Conservation (phyloP, 2,888 invertebrate genomes). For the Orchesella flavescens region DNA sequence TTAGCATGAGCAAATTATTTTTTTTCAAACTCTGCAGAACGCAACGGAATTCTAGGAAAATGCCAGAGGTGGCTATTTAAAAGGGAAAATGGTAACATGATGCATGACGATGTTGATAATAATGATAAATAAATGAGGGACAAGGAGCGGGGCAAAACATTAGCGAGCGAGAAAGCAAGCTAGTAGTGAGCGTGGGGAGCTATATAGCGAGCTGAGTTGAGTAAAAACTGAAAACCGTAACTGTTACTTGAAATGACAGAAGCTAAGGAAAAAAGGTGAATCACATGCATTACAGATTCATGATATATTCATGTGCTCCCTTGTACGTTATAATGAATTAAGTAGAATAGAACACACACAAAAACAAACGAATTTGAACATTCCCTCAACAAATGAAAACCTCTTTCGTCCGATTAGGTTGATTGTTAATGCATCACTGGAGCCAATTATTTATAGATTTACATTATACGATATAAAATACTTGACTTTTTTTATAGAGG, state of each 20-base stretch:
- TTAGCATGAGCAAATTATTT: too few species aligned
- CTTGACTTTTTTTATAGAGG: not conserved
- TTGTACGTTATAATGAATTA: slow-evolving; percentile 4
- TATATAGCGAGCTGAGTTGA: not conserved
- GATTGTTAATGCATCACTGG: not conserved
- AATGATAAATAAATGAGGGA: slow-evolving; percentile 3
- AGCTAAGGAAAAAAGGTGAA: not conserved
- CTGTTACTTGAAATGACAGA: not conserved
- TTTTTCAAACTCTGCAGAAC: not conserved
- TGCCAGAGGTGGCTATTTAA: slow-evolving; percentile 18
- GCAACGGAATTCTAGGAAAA: not conserved
- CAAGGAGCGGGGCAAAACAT: not conserved
- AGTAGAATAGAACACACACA: not conserved
- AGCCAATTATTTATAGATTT: slow-evolving; percentile 7
- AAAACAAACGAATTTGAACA: too few species aligned
- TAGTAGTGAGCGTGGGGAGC: not conserved
- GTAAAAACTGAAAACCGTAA: not conserved
- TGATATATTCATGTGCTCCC: not conserved
- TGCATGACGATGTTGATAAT: slow-evolving; percentile 16
- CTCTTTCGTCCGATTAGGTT: too few species aligned
- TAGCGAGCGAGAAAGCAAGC: not conserved
- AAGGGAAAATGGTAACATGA: slow-evolving; percentile 24
- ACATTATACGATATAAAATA: not conserved
- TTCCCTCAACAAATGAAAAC: too few species aligned
- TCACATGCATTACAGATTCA: slow-evolving; percentile 3